Evolutionary conservation across 2,113 vertebrate genomes (phyloP), one percentile per base, ranked within the genome.

Genomic region (Poeciliopsis turrubarensis): DNA sequence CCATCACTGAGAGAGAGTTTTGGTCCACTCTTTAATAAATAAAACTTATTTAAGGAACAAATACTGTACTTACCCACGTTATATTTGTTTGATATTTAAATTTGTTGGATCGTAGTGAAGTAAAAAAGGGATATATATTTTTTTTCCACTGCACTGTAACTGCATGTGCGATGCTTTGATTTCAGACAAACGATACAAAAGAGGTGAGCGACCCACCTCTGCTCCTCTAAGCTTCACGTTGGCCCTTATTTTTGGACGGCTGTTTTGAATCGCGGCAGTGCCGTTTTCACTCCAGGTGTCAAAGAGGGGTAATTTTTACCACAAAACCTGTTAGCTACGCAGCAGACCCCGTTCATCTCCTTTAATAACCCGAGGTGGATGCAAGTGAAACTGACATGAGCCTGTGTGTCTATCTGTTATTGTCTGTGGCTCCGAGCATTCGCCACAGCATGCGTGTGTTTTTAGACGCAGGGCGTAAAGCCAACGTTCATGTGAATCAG

Each of bases 331-430:
- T 89, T 78, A 79, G 83, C 80, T 39, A 77, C 17, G 68, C 82
- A 83, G 83, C 81, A 73, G 85, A 77, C 75, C 66, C 84, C 81
- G 79, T 19, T 17, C 79, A 78, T 80, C 82, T 86, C 60, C 30
- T 70, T 63, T 79, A 86, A 86, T 78, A 82, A 70, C 70, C 77
- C 80, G 80, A 87, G 79, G 85, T 79, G 69, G 72, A 83, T 75
- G 62, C 68, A 64, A 90, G 81, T 86, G 72, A 81, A 91, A 90
- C 80, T n/a, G 81, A 83, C 86, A 82, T 83, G 80, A 91, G 76
- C 68, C 79, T 31, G 61, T 61, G 75, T 82, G 80, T 86, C 81
- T 81, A 70, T 84, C 65, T 85, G 75, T 84, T 72, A 76, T 77
- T 87, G 86, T 90, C 63, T 47, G 5, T 1, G 10, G 72, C 62